Base-by-base conservation (phyloP, 2,113 vertebrate species). In the Syngnathus typhle region DNA sequence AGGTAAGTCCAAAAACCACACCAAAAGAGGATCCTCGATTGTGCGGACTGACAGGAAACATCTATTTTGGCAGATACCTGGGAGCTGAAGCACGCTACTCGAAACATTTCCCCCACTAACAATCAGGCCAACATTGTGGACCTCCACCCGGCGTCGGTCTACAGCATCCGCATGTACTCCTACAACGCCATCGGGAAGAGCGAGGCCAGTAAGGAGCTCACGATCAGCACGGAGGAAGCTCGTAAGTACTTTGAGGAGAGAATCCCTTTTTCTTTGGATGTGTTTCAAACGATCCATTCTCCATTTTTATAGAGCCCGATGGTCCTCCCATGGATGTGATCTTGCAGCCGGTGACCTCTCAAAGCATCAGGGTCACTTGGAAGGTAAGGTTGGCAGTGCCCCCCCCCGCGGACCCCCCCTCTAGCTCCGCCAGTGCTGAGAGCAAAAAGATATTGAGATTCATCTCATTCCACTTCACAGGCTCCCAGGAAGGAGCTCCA, bases 101-200 rank as follows among this genome's bases (percentile, higher is more conserved):
- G 96, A 63, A 98, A 99, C 87, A 98, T 98, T 87, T 97, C 95
- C 49, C 96, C 96, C 0, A 98, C 93, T 82, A 99, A 98, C 86
- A 98, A 98, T 88, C 95, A 99, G 87, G 96, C 97, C 1, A 99
- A 98, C 87, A 98, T 99, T 0, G 96, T 99, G 76, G 97, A 98
- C 87, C 89, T 99, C 51, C 96, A 98, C 82, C 96, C 97, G 0
- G 97, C 97, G 0, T 96, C 95, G 0, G 94, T 98, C 37, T 99
- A 99, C 90, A 98, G 96, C 87, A 98, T 99, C 76, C 95, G 96
- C 84, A 96, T 99, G 96, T 98, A 95, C 76, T 98, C 96, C 62
- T 98, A 97, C 90, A 98, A 98, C 80, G 91, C 94, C 69, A 98
- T 99, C 0, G 97, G 96, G 21, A 95, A 95, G 77, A 98, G 97